Evolutionary conservation across 2,113 vertebrate species (phyloP), one percentile per base, ranked within the genome.

Genomic region (Patagioenas fasciata): DNA sequence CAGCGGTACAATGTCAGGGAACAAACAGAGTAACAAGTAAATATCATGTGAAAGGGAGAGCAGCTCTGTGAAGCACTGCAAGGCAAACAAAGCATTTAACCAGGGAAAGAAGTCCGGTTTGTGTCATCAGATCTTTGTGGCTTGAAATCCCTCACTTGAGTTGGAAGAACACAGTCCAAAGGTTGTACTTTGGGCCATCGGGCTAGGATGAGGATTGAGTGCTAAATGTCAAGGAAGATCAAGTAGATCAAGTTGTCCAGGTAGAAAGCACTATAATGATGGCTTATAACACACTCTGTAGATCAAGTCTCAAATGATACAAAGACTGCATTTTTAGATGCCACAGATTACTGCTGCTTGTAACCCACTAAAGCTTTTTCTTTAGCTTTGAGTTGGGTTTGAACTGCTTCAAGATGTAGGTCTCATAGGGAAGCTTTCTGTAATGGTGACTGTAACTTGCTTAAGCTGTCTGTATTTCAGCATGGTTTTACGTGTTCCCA

Each of bases 271-370:
- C 18, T 44, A 5, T 12, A 26, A 24, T 48, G 51, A 40, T 40
- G 42, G 5, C 11, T 70, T 50, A 0, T 28, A 42, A 79, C 25
- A 12, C 0, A 2, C 2, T 20, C 32, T 67, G 28, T 32, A 34
- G 60, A 10, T 40, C 2, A 42, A 79, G 9, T 61, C 69, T 82
- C 29, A 51, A 26, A 48, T 15, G 23, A 10, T 66, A 34, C 10
- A 36, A 73, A 42, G 54, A 14, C 24, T 70, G 44, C 29, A 3
- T 40, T 44, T 65, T 53, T 56, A 60, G 50, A 11, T 73, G 23
- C 16, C 47, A 42, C 26, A 15, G 26, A 21, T 48, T n/a, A 4
- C 4, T 61, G 19, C 42, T 67, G 8, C 15, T 66, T 89, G 80
- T 62, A 58, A 60, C 32, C 62, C 12, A 16, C 32, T 72, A n/a